Conservation (phyloP, 2,113 vertebrate species). For the Baryphthengus martii region DNA sequence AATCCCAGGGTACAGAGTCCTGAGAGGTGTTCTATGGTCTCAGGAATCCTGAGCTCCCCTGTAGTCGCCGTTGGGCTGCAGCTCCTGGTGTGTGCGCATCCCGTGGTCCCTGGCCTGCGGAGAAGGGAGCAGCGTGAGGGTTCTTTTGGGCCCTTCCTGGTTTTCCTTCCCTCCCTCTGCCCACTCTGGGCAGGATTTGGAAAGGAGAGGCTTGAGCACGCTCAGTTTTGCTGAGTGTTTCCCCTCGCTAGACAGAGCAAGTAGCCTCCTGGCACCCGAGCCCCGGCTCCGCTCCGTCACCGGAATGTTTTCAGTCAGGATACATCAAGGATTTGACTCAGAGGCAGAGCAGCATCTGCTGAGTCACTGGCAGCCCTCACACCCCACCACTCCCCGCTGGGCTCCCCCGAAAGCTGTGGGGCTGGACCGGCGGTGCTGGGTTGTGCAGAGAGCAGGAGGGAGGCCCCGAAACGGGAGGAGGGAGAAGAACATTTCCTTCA, state of each 20-base stretch:
- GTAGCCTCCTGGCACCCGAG: background rate
- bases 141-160: background rate
- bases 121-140: background rate
- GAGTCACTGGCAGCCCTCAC: background rate
- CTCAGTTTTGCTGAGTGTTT: accelerated
- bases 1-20: background rate
- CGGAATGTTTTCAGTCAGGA: background rate
- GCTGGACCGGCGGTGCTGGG: background rate
- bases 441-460: background rate
- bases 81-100: background rate
- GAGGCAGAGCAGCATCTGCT: background rate
- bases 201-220: background rate
- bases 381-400: background rate
- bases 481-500: background rate
- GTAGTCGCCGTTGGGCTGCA: background rate
- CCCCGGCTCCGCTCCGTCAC: background rate
- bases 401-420: background rate
- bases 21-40: background rate
- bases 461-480: background rate
- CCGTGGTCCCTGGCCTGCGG: background rate
- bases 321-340: background rate
- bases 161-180: background rate
- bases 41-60: background rate
- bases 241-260: background rate
- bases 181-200: background rate